These are phyloP conservation scores for Narcine bancroftii DNA, from an alignment of 2,113 vertebrate species.

Conservation along the genomic window DNA sequence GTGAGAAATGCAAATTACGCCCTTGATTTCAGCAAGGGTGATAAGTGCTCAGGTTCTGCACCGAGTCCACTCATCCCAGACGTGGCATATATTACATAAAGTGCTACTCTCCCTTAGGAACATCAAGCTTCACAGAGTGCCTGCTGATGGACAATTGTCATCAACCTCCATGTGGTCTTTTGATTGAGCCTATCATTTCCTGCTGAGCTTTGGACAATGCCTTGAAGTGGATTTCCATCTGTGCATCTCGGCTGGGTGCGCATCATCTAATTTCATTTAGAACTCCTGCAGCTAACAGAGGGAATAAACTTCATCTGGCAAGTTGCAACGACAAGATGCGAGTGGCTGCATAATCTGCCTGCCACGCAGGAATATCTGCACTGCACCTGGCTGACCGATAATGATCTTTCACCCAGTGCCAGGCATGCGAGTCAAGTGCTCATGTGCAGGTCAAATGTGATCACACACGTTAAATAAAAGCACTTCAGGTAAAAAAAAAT, in stretches of 20 bases:
- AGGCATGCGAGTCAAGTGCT: not conserved
- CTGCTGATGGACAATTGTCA: not conserved
- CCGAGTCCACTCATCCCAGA: not conserved
- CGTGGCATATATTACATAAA: not conserved
- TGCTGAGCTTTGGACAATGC: not conserved
- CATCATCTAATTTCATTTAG: not conserved
- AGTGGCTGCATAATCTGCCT: not conserved
- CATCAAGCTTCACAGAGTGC: not conserved
- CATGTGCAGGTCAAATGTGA: not conserved
- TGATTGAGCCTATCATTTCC: not conserved
- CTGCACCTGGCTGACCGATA: not conserved
- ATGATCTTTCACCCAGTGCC: not conserved
- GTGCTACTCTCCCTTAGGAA: not conserved
- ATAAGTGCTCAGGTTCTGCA: not conserved
- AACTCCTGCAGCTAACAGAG: not conserved
- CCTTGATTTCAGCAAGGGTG: not conserved
- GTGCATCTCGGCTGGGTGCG: not conserved
- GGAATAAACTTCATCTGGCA: not conserved
- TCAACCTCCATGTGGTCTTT: not conserved
- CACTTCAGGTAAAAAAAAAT: not conserved
- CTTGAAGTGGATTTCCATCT: not conserved
- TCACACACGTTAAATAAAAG: not conserved
- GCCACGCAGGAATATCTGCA: not conserved
- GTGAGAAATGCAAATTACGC: not conserved
- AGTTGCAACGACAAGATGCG: not conserved